Base-by-base conservation (phyloP, 1,140 invertebrate genomes). In the Drosophila watanabei region DNA sequence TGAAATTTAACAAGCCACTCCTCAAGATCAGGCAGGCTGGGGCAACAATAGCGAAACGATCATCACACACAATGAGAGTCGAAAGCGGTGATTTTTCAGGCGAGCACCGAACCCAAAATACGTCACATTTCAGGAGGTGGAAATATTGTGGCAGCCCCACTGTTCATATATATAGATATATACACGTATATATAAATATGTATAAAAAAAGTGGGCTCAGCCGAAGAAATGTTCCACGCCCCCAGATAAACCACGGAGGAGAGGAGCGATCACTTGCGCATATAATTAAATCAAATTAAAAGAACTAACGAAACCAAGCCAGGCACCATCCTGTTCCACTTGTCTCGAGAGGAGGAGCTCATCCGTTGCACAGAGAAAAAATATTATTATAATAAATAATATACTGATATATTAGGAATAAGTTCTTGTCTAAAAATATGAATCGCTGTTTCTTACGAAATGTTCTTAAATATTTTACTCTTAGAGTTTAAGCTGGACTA, bases 221-320 rank as follows among this genome's bases (percentile, higher is more conserved):
- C 75, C 81, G 54, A 71, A 78, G 71, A 64, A 68, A 56, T 48
- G 56, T 32, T 64, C 37, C 68, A 89, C 85, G 75, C 85, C 86
- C 57, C 73, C 80, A 37, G 43, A 62, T 61, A 72, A 79, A 46
- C 60, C 24, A 30, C 24, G 69, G 60, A 60, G 79, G n/a, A 37
- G 39, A 60, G 58, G 20, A 64, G 64, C 60, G 45, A 65, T 32
- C 58, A 58, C 59, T 64, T 79, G 86, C 33, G 86, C 86, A 90
- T 90, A 90, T 90, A 90, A 90, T 90, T 90, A 90, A 90, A 90
- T 90, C 82, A 82, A 90, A 90, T 90, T 90, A 90, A 90, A 86
- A 61, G 49, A 63, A 70, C 56, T 43, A 60, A 48, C 49, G 46
- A 79, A 69, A 62, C 48, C 62, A 58, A 58, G 39, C 11, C 45